These are phyloP conservation scores for Lateolabrax maculatus DNA, from an alignment of 2,797 vertebrate species.

Conservation along the genomic window DNA sequence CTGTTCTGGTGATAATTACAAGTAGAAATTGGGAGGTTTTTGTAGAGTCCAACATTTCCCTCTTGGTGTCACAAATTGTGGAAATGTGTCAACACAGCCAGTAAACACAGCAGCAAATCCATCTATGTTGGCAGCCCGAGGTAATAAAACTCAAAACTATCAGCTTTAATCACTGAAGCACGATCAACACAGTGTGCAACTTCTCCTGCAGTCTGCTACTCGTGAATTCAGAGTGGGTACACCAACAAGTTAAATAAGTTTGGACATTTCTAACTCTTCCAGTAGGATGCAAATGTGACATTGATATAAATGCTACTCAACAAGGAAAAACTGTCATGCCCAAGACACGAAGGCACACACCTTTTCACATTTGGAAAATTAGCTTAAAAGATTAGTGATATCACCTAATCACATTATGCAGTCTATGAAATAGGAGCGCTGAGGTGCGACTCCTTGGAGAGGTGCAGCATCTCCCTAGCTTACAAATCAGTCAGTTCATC, in stretches of 20 bases:
- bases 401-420: slow-evolving; percentile 72
- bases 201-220: slow-evolving; percentile 13
- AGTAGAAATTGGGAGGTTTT: slow-evolving; percentile 25
- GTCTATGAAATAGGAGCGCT: slow-evolving; percentile 63
- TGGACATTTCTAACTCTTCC: slow-evolving; percentile 20
- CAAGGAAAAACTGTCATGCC: too few species aligned
- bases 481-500: slow-evolving; percentile 74
- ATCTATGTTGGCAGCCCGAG: slow-evolving; percentile 30
- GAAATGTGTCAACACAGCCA: slow-evolving; percentile 41
- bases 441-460: slow-evolving; percentile 68
- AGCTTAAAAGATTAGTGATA: slow-evolving; percentile 73
- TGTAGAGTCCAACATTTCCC: slow-evolving; percentile 31
- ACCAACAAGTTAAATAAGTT: slow-evolving; percentile 12
- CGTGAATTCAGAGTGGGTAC: slow-evolving; percentile 17
- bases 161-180: slow-evolving; percentile 50
- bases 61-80: slow-evolving; percentile 50
- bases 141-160: slow-evolving; percentile 54
- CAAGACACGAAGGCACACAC: slow-evolving; percentile 36
- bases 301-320: slow-evolving; percentile 23
- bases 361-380: slow-evolving; percentile 65
- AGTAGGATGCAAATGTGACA: neutral
- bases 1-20: slow-evolving; percentile 36
- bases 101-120: slow-evolving; percentile 53
- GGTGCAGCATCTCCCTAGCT: slow-evolving; percentile 47
- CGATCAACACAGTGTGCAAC: slow-evolving; percentile 32